These are phyloP conservation scores for Drosophila dives DNA, from an alignment of 2,888 invertebrate species.

Conservation along the genomic window DNA sequence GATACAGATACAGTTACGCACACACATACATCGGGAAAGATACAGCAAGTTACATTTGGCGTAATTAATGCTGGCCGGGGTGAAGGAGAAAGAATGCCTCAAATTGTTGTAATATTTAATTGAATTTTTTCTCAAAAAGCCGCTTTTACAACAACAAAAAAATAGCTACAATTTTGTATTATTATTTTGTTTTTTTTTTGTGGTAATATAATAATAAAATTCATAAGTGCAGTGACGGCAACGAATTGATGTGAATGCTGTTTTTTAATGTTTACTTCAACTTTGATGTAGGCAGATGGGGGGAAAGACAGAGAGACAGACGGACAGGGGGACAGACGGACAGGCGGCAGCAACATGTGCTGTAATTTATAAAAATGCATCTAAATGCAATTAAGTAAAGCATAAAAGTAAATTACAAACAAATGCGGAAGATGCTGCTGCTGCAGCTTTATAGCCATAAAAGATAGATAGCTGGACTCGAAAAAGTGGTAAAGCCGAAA, in stretches of 20 bases:
- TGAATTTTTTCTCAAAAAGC: slow-evolving; percentile 64
- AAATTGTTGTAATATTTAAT: slow-evolving; percentile 81
- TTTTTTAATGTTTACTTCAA: slow-evolving; percentile 55
- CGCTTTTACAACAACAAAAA: slow-evolving; percentile 54
- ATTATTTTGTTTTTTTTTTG: neutral
- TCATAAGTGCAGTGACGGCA: slow-evolving; percentile 70
- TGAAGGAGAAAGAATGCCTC: slow-evolving; percentile 15
- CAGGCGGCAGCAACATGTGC: slow-evolving; percentile 42
- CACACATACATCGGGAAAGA: neutral
- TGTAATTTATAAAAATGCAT: slow-evolving; percentile 81
- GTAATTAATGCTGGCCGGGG: slow-evolving; percentile 71
- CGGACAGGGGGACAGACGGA: neutral
- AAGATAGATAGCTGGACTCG: neutral
- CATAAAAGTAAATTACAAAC: slow-evolving; percentile 81
- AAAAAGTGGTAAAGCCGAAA: slow-evolving; percentile 20
- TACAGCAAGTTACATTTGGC: slow-evolving; percentile 66
- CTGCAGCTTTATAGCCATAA: slow-evolving; percentile 1
- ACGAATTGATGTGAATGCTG: slow-evolving; percentile 51
- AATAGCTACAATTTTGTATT: slow-evolving; percentile 64
- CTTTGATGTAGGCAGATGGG: slow-evolving; percentile 25
- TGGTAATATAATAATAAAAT: slow-evolving; percentile 59
- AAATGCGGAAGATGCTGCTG: slow-evolving; percentile 71
- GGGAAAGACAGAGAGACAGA: neutral
- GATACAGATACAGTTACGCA: neutral
- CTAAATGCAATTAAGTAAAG: slow-evolving; percentile 82